Percentiles rank a stretch among this genome's conserved stretches.
Evolutionary conservation across 1,140 invertebrate genomes (phyloP).

Genomic region (Drosophila sproati): DNA sequence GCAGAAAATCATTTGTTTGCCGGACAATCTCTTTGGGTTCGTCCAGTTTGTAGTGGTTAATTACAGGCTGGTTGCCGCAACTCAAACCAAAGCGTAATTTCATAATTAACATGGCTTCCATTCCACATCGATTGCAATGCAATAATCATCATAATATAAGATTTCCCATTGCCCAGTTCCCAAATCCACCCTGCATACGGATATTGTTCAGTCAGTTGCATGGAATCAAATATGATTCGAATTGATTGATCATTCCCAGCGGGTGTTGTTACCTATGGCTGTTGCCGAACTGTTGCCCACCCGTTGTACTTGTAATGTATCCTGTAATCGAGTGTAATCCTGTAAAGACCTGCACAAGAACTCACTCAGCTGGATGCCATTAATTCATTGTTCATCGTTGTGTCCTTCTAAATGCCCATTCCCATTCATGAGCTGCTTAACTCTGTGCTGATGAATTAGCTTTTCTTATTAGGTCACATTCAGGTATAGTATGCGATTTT

Average conservation of each 20-base stretch:
- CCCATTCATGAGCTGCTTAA: conserved; percentile 9
- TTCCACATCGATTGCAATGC: conserved; percentile 34
- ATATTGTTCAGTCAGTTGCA: conserved; percentile 46
- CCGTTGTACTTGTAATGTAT: conserved; percentile 75
- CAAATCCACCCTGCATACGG: conserved; percentile 24
- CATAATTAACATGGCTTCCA: conserved; percentile 71
- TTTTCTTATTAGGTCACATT: conserved; percentile 1
- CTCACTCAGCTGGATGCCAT: conserved; percentile 66
- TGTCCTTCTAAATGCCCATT: conserved; percentile 3
- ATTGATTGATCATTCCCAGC: conserved; percentile 83
- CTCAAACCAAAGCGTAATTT: conserved; percentile 56
- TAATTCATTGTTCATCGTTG: conserved; percentile 57
- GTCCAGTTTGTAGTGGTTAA: conserved; percentile 38
- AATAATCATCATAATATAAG: conserved; percentile 53
- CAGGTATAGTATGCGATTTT: not conserved
- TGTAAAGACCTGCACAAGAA: conserved; percentile 69
- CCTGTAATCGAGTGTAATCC: conserved; percentile 82
- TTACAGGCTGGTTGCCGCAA: conserved; percentile 22
- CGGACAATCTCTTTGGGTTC: conserved; percentile 18
- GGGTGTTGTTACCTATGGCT: conserved; percentile 48
- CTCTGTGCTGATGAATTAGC: conserved; percentile 19
- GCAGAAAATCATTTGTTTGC: conserved; percentile 72
- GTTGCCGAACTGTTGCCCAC: conserved; percentile 37
- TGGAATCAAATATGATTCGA: conserved; percentile 75
- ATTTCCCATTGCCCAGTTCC: conserved; percentile 3